These are phyloP conservation scores for Euthynnus affinis DNA, from an alignment of 2,797 vertebrate genomes.

Conservation along the genomic window DNA sequence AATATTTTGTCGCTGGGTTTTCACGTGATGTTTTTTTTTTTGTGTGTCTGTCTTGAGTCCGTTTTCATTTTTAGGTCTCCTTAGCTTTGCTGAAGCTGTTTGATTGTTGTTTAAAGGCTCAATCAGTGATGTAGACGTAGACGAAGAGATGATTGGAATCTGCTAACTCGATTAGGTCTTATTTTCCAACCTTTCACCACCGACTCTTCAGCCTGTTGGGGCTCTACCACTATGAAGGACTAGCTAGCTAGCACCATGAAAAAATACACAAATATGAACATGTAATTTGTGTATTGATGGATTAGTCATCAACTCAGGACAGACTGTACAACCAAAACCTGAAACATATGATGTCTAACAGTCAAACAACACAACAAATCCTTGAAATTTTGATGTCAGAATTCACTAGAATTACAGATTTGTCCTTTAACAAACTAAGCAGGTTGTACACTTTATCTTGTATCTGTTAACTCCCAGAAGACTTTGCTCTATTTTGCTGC, in stretches of 20 bases:
- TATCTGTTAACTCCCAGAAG: neutral
- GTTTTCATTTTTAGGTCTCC: fast-evolving
- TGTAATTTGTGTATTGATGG: neutral
- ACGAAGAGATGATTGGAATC: neutral
- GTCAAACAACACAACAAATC: neutral
- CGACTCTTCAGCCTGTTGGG: neutral
- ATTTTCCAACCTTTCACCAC: neutral
- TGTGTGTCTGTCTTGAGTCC: neutral
- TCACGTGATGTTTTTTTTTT: slow-evolving; percentile 10
- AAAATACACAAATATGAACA: neutral
- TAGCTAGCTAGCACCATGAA: neutral
- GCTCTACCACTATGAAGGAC: neutral
- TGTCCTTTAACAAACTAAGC: neutral
- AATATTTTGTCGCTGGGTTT: slow-evolving; percentile 3
- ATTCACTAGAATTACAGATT: neutral
- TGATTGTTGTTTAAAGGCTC: slow-evolving; percentile 14
- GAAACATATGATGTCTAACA: neutral
- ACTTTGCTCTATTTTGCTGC: neutral
- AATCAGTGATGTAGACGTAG: neutral
- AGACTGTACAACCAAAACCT: neutral
- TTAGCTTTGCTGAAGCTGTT: neutral
- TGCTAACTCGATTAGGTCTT: neutral
- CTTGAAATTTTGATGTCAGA: neutral
- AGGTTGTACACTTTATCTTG: neutral
- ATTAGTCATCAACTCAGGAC: neutral